Evolutionary conservation across 2,888 invertebrate genomes (phyloP).

Genomic region (Napeogenes inachia): DNA sequence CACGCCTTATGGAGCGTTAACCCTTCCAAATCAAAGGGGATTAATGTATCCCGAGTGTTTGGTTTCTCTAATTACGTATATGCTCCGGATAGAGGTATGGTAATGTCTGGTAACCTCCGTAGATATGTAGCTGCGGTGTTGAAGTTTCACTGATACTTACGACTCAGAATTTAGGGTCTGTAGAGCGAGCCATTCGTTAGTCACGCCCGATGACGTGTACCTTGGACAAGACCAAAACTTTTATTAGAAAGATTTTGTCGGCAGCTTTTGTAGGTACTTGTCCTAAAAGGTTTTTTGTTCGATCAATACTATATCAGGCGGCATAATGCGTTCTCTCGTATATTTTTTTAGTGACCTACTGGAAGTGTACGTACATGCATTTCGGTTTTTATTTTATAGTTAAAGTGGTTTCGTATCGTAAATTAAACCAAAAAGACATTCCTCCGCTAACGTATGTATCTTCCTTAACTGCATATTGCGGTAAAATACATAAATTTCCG

Average conservation of each 20-base stretch:
- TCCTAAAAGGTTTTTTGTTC: conserved; percentile 61
- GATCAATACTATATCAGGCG: conserved; percentile 32
- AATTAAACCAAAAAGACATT: conserved; percentile 57
- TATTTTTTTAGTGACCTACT: conserved; percentile 28
- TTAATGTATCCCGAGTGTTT: conserved; percentile 69
- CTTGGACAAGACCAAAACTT: conserved; percentile 78
- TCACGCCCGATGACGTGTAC: conserved; percentile 77
- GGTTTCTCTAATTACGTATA: conserved; percentile 71
- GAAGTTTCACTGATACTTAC: conserved; percentile 72
- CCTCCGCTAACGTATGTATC: conserved; percentile 51
- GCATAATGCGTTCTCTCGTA: conserved; percentile 25
- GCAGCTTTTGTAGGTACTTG: conserved; percentile 57
- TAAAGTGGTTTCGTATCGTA: conserved; percentile 38
- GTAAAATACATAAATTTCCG: conserved; percentile 69
- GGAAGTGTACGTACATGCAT: conserved; percentile 16
- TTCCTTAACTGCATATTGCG: conserved; percentile 60
- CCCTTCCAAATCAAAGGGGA: conserved; percentile 65
- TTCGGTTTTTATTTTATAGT: conserved; percentile 26
- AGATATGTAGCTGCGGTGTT: conserved; percentile 54
- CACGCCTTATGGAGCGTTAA: conserved; percentile 52
- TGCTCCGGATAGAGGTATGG: conserved; percentile 67
- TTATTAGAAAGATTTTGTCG: conserved; percentile 70
- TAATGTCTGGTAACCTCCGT: conserved; percentile 68
- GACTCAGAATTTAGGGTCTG: conserved; percentile 77
- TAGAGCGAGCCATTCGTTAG: conserved; percentile 78